Percentiles rank a stretch among this genome's conserved stretches.
Conservation (phyloP, 2,888 invertebrate genomes). For the Pseudoips prasinana region DNA sequence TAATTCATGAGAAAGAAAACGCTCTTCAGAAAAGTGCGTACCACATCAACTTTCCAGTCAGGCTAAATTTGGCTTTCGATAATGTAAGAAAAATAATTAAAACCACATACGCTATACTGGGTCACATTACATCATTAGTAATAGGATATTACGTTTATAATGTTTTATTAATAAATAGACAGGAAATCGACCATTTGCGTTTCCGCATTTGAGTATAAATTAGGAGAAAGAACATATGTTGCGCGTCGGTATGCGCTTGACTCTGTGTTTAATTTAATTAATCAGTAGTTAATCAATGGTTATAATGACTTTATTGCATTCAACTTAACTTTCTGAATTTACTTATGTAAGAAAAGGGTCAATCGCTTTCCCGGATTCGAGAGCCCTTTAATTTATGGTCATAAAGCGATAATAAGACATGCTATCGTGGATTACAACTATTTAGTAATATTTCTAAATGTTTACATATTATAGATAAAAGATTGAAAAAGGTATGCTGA, state of each 20-base stretch:
- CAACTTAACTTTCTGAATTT: slow-evolving; percentile 19
- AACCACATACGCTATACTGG: not conserved
- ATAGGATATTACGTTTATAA: slow-evolving; percentile 19
- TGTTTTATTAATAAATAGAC: slow-evolving; percentile 15
- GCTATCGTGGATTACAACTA: too few species aligned
- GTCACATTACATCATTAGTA: slow-evolving; percentile 21
- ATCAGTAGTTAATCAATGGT: slow-evolving; percentile 14
- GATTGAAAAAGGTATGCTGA: too few species aligned
- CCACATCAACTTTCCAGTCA: too few species aligned
- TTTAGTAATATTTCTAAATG: too few species aligned
- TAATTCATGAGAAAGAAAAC: too few species aligned
- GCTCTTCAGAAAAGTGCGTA: too few species aligned
- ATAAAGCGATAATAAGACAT: too few species aligned
- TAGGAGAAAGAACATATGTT: slow-evolving; percentile 18
- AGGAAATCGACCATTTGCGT: slow-evolving; percentile 28
- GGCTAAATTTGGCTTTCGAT: too few species aligned
- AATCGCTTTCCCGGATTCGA: too few species aligned
- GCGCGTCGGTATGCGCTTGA: slow-evolving; percentile 6
- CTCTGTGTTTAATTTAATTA: slow-evolving; percentile 17
- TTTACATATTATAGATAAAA: too few species aligned
- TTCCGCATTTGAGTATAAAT: slow-evolving; percentile 28
- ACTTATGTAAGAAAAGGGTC: not conserved
- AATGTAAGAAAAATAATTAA: too few species aligned
- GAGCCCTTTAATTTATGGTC: too few species aligned
- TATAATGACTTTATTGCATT: slow-evolving; percentile 16